A percentile compares a stretch with the other conserved stretches of the same genome.
phyloP scores from a whole-genome alignment of 2,888 invertebrate genomes.

The Orgyia antiqua region DNA sequence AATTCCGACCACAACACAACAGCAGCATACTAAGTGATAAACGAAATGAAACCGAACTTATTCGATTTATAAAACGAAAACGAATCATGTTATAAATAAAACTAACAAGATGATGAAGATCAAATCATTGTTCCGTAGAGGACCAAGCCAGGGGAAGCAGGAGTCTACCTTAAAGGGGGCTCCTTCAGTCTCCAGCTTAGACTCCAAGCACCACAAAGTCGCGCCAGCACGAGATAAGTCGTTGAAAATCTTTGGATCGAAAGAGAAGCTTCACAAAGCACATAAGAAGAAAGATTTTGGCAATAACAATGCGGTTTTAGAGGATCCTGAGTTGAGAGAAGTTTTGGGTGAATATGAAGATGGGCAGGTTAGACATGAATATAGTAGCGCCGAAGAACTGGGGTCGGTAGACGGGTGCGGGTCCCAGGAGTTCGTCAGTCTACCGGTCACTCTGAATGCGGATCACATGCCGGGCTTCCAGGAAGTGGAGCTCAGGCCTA shows the following conservation, averaged over 20 bases:
- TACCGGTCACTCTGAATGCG: conserved; percentile 67
- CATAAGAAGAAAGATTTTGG: conserved; percentile 67
- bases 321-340: conserved; percentile 68
- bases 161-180: conserved; percentile 77
- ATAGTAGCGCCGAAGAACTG: conserved; percentile 68
- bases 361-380: conserved; percentile 51
- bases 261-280: conserved; percentile 72
- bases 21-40: conserved; percentile 20
- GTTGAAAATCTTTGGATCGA: conserved; percentile 72
- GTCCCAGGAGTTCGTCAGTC: conserved; percentile 69
- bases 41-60: conserved; percentile 37
- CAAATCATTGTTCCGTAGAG: conserved; percentile 94
- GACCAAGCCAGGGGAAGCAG: conserved; percentile 81
- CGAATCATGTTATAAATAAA: conserved; percentile 42
- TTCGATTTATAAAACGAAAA: conserved; percentile 65
- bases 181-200: conserved; percentile 82
- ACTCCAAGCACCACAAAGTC: conserved; percentile 78
- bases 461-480: conserved; percentile 72
- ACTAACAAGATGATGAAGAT: conserved; percentile 91
- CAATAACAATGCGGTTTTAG: conserved; percentile 69
- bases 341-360: conserved; percentile 54
- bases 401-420: conserved; percentile 61
- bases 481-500: conserved; percentile 65
- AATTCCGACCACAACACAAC: conserved; percentile 35
- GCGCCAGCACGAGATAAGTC: conserved; percentile 68